Conservation (phyloP, 2,113 vertebrate species). For the Cyphomyrus discorhynchus region DNA sequence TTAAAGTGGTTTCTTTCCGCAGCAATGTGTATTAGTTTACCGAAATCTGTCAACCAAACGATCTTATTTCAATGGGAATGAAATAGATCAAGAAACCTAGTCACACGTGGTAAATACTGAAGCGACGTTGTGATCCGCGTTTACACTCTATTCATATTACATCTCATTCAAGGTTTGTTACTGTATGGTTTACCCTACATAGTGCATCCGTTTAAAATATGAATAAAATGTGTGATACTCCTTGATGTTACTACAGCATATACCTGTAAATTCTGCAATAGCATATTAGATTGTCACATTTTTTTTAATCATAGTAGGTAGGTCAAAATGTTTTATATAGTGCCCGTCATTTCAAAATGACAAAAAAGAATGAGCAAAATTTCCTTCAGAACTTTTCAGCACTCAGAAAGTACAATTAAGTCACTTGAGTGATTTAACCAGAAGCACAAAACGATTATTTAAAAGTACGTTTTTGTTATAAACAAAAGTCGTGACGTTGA, state of each 20-base stretch:
- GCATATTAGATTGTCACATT: background rate
- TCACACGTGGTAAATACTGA: background rate
- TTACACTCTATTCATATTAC: constrained; percentile 16
- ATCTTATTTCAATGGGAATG: background rate
- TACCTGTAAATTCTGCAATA: constrained; percentile 3
- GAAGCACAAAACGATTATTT: background rate
- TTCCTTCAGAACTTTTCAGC: background rate
- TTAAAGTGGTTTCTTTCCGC: background rate
- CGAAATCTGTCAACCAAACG: background rate
- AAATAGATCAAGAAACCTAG: background rate
- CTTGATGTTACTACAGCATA: constrained; percentile 27
- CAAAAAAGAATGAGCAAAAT: background rate
- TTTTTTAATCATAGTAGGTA: background rate
- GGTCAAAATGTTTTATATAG: background rate
- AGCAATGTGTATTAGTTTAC: background rate
- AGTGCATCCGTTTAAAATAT: constrained; percentile 38
- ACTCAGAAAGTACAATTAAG: background rate
- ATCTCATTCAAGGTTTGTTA: constrained; percentile 40
- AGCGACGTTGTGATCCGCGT: background rate
- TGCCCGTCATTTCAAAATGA: background rate
- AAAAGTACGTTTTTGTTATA: background rate
- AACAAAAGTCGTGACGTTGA: background rate
- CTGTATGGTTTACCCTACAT: constrained; percentile 51
- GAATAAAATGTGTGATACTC: constrained; percentile 59
- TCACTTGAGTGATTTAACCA: background rate